Percentiles rank a stretch among this genome's conserved stretches.
Evolutionary conservation across 1,140 invertebrate species (phyloP).

Genomic region (Meloidogyne chitwoodi): DNA sequence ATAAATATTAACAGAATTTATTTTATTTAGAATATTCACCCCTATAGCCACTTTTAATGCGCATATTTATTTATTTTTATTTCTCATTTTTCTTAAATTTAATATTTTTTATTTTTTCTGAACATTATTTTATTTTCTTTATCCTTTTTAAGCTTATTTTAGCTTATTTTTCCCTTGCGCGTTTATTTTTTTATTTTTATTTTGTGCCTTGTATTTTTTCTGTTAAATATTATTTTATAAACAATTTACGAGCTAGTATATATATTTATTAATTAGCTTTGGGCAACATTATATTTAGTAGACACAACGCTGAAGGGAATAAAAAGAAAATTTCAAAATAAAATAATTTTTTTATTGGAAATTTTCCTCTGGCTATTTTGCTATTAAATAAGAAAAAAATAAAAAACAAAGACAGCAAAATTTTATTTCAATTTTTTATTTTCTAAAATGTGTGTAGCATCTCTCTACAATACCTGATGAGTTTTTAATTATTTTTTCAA

Average conservation of each 20-base stretch:
- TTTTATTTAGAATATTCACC: no score
- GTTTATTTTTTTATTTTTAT: not conserved
- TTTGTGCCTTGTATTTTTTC: not conserved
- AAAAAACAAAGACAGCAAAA: no score
- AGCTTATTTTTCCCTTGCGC: not conserved
- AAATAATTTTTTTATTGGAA: not conserved
- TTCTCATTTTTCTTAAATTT: not conserved
- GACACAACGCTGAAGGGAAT: not conserved
- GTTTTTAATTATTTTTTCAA: no score
- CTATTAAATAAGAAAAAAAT: no score
- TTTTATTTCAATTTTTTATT: no score
- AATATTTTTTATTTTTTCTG: not conserved
- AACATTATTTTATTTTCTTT: not conserved
- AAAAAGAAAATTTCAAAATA: not conserved
- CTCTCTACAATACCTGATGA: no score
- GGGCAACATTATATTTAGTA: not conserved
- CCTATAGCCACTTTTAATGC: no score
- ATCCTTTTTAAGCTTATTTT: not conserved
- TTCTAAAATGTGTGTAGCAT: no score
- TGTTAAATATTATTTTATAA: not conserved
- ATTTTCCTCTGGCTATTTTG: not conserved
- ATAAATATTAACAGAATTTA: no score
- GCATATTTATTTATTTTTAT: not conserved
- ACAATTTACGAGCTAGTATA: not conserved
- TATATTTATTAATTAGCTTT: not conserved